phyloP scores from a whole-genome alignment of 2,888 invertebrate genomes.

The Polydrusus tereticollis region DNA sequence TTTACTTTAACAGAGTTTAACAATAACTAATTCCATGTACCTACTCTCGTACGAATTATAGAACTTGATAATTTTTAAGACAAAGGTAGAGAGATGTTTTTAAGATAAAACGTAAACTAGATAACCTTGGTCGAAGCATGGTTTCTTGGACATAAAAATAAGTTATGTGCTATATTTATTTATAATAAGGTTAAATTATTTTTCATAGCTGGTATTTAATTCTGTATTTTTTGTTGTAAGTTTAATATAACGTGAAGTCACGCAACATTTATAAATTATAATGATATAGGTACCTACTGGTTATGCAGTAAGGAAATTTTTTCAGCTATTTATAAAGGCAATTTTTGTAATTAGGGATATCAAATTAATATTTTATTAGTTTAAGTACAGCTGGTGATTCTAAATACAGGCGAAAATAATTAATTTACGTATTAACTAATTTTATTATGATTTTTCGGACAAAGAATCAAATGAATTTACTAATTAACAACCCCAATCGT shows the following conservation, averaged over 20 bases:
- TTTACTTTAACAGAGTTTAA: background rate
- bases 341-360: background rate
- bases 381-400: background rate
- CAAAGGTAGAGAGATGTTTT: constrained; percentile 43
- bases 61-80: constrained; percentile 43
- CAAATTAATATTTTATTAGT: background rate
- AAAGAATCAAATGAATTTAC: too few relatives aligned
- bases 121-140: constrained; percentile 44
- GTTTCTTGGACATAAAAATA: constrained; percentile 32
- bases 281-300: constrained; percentile 12
- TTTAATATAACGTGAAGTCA: constrained; percentile 22
- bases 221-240: constrained; percentile 1
- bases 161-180: constrained; percentile 33
- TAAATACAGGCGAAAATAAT: background rate
- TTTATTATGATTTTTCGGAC: too few relatives aligned
- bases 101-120: constrained; percentile 45
- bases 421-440: too few relatives aligned
- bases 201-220: constrained; percentile 24
- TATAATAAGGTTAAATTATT: constrained; percentile 34
- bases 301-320: constrained; percentile 14
- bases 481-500: too few relatives aligned
- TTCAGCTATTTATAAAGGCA: background rate
- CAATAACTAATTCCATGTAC: constrained; percentile 3
- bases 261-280: constrained; percentile 24
- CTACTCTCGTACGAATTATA: constrained; percentile 10